Base-by-base conservation (phyloP, 2,113 vertebrate genomes). In the Chitala chitala region DNA sequence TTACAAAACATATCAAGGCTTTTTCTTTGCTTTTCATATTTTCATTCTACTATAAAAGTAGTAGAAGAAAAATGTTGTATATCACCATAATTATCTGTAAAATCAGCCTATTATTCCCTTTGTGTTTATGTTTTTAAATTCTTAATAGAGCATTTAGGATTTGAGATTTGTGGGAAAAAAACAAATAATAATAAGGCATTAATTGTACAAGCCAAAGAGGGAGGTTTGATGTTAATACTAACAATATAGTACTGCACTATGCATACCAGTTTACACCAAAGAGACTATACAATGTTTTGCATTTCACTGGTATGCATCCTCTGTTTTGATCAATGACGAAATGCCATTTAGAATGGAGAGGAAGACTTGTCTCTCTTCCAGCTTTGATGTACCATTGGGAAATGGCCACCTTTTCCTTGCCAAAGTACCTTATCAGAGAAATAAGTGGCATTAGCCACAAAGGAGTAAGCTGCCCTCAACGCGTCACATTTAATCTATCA, bases 1-100 rank as follows among this genome's bases (percentile, higher is more conserved):
- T 77, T 88, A 83, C 79, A 80, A 71, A 64, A 7, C 42, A 75
- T 5, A 78, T 89, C 91, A 87, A 95, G 92, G 90, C 86, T 50
- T 73, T 74, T 26, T n/a, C n/a, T n/a, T 55, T 74, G 50, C 38
- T 53, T 48, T 70, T 24, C 13, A 59, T 7, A 68, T 68, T 63
- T 63, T 38, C 59, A 29, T 20, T 63, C 38, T 63, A 63, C 31
- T 63, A 17, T 36, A 63, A 63, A 33, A 59, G 56, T 63, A 29
- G 29, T 33, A 15, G 5, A 63, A 29, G n/a, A 63, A 63, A 63
- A 63, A n/a, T n/a, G n/a, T n/a, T n/a, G n/a, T n/a, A n/a, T n/a
- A 22, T 20, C 33, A 59, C 33, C 13, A 29, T 29, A 38, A 63
- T 63, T 63, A 63, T 63, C 59, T 9, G 31, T n/a, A n/a, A n/a